Percentiles rank a stretch among this genome's conserved stretches.
These are phyloP conservation scores for Drosophila bifasciata DNA, from an alignment of 1,140 invertebrate genomes.

Conservation along the genomic window DNA sequence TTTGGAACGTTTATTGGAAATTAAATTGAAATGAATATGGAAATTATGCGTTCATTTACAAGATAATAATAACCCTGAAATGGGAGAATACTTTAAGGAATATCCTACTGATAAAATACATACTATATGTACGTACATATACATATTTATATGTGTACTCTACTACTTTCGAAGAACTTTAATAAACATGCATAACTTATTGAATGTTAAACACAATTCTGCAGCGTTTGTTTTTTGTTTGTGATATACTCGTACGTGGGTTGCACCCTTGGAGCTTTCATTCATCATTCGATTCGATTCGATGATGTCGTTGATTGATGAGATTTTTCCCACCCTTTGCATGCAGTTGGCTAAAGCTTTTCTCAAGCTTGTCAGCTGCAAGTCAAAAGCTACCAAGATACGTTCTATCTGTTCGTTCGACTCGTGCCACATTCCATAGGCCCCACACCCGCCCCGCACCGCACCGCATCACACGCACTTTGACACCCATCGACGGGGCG, in stretches of 20 bases:
- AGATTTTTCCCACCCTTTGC: conserved; percentile 8
- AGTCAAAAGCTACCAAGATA: conserved; percentile 21
- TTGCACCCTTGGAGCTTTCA: conserved; percentile 20
- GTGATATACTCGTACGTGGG: too few relatives aligned
- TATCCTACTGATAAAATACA: conserved; percentile 1
- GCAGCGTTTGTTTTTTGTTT: too few relatives aligned
- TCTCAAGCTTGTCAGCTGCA: conserved; percentile 7
- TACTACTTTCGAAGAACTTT: conserved; percentile 39
- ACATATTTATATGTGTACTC: too few relatives aligned
- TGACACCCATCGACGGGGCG: conserved; percentile 40
- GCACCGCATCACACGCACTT: conserved; percentile 53
- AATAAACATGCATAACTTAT: conserved; percentile 22
- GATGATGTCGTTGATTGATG: conserved; percentile 27
- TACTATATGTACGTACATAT: conserved; percentile 13
- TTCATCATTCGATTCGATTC: conserved; percentile 1
- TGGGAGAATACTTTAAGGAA: neutral
- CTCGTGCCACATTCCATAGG: conserved; percentile 34
- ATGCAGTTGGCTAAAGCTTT: conserved; percentile 29
- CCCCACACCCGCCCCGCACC: too few relatives aligned
- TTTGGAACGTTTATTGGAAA: conserved; percentile 31
- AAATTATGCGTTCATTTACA: conserved; percentile 18
- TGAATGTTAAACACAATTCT: neutral
- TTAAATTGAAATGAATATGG: conserved; percentile 9
- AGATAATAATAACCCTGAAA: conserved; percentile 1
- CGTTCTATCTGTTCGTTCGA: neutral